phyloP scores from a whole-genome alignment of 1,140 invertebrate genomes.

The Vanessa tameamea region DNA sequence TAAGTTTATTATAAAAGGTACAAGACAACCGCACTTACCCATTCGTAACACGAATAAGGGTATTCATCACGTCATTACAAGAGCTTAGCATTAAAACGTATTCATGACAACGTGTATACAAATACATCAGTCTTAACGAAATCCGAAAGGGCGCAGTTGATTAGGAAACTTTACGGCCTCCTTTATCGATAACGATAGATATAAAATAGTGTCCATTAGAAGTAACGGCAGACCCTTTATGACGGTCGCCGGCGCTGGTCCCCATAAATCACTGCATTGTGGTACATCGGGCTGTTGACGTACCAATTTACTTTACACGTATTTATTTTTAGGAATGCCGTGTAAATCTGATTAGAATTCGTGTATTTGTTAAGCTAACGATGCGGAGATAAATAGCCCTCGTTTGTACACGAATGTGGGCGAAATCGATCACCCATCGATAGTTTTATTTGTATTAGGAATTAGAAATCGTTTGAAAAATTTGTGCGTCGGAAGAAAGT shows the following conservation, averaged over 20 bases:
- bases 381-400: conserved; percentile 29
- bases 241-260: conserved; percentile 23
- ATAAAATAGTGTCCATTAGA: conserved; percentile 43
- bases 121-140: conserved; percentile 28
- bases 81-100: conserved; percentile 26
- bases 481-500: conserved; percentile 12
- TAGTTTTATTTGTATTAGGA: conserved; percentile 7
- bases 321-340: conserved; percentile 36
- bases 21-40: conserved; percentile 15
- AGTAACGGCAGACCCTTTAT: conserved; percentile 34
- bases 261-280: conserved; percentile 31
- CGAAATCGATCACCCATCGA: conserved; percentile 18
- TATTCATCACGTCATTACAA: conserved; percentile 31
- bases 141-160: conserved; percentile 26
- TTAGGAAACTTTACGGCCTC: conserved; percentile 39
- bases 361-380: conserved; percentile 30
- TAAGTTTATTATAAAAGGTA: not conserved
- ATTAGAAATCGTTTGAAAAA: conserved; percentile 12
- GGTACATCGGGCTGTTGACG: conserved; percentile 13
- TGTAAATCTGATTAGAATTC: conserved; percentile 39
- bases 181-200: conserved; percentile 39
- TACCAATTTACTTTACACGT: conserved; percentile 37
- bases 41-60: conserved; percentile 16
- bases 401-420: conserved; percentile 20
- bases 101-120: conserved; percentile 8